A percentile compares a stretch with the other conserved stretches of the same genome.
These are phyloP conservation scores for Nephrotoma guestfalica DNA, from an alignment of 2,888 invertebrate genomes.

Conservation along the genomic window DNA sequence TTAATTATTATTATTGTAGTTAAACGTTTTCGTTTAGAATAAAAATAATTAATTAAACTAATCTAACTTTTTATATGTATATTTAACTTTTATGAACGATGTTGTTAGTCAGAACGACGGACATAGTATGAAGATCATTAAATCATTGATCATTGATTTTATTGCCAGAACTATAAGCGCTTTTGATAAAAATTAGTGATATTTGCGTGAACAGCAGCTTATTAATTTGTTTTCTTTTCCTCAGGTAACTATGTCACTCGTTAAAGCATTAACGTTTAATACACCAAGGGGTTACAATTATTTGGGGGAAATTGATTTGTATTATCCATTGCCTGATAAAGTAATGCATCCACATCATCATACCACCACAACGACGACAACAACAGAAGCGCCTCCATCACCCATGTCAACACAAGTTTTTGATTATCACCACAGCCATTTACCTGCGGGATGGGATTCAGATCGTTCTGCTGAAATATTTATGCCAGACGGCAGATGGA, in stretches of 20 bases:
- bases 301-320: slow-evolving; percentile 3
- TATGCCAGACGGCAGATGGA: background rate
- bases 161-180: too few species aligned
- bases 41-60: too few species aligned
- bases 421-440: background rate
- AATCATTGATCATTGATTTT: too few species aligned
- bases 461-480: background rate
- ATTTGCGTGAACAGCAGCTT: too few species aligned
- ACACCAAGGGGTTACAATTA: background rate
- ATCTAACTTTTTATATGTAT: too few species aligned
- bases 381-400: background rate
- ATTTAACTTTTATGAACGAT: too few species aligned
- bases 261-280: background rate
- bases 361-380: background rate
- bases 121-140: too few species aligned
- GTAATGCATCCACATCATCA: background rate
- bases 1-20: too few species aligned
- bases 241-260: background rate
- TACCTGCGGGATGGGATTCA: background rate
- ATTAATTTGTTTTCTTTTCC: background rate
- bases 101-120: too few species aligned
- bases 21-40: too few species aligned
- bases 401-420: background rate
- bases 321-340: background rate
- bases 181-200: too few species aligned